A percentile compares a stretch with the other conserved stretches of the same genome.
Evolutionary conservation across 2,113 vertebrate species (phyloP).

Genomic region (Mobula hypostoma): DNA sequence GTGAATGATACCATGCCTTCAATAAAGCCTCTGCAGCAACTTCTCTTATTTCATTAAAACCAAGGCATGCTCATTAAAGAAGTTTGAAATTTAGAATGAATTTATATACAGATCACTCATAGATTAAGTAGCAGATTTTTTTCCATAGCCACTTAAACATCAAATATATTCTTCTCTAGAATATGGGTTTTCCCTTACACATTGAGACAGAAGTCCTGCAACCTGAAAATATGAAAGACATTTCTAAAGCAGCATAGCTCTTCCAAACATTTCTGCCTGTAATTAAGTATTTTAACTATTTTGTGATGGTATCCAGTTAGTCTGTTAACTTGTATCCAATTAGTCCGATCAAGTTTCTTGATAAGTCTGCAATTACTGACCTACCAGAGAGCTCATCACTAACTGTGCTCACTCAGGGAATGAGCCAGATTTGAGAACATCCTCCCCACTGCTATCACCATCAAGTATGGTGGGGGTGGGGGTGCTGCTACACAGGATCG

Average conservation of each 20-base stretch:
- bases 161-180: background rate
- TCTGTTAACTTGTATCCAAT: no score
- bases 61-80: background rate
- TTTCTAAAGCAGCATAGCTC: background rate
- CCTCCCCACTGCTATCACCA: no score
- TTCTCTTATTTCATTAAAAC: background rate
- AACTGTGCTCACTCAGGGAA: background rate
- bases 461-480: no score
- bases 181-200: background rate
- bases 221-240: background rate
- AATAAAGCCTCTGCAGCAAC: background rate
- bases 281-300: background rate
- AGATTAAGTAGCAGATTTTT: background rate
- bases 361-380: no score
- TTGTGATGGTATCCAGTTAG: no score
- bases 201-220: background rate
- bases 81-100: constrained; percentile 8
- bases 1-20: background rate
- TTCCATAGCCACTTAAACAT: background rate
- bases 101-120: background rate
- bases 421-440: no score
- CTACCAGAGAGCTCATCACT: background rate
- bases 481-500: no score
- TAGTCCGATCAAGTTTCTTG: background rate
- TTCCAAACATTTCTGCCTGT: background rate